phyloP scores from a whole-genome alignment of 2,797 vertebrate genomes.

The Chloroceryle inda region DNA sequence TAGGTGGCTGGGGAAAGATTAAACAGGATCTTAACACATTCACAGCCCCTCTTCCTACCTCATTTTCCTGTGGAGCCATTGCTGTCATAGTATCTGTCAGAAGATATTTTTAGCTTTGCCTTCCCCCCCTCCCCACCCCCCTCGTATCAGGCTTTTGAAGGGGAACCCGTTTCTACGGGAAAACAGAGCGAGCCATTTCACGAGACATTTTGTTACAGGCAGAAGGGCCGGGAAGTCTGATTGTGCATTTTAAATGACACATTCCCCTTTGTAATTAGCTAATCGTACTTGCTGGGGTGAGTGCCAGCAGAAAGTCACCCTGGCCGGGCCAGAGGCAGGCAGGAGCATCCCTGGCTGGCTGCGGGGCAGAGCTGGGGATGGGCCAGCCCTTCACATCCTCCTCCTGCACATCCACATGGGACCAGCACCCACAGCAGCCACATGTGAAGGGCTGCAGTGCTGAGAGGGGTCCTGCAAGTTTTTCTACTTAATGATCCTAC shows the following conservation, averaged over 20 bases:
- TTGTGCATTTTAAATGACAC: conserved; percentile 39
- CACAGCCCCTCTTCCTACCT: conserved; percentile 48
- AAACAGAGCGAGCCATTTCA: conserved; percentile 39
- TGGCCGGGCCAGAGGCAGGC: not conserved
- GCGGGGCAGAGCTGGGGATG: fast-evolving
- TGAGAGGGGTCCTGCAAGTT: not conserved
- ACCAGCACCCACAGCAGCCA: fast-evolving
- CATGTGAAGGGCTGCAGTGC: fast-evolving
- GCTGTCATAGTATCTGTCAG: conserved; percentile 41
- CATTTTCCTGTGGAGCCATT: conserved; percentile 48
- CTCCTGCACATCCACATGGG: fast-evolving
- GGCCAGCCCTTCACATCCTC: not conserved
- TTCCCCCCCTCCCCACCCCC: not conserved
- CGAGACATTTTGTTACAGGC: conserved; percentile 16
- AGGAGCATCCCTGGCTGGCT: not conserved
- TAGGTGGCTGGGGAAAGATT: conserved; percentile 45
- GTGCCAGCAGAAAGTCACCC: not conserved
- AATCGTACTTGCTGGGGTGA: not conserved
- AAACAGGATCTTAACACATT: conserved; percentile 60
- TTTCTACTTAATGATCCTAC: not conserved
- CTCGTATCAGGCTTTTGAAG: conserved; percentile 13
- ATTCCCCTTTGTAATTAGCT: conserved; percentile 37
- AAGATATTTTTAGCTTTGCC: conserved; percentile 68
- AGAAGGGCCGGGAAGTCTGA: conserved; percentile 30
- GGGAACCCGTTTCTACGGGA: conserved; percentile 34